Evolutionary conservation across 2,888 invertebrate species (phyloP).

Genomic region (Heliconius aoede): DNA sequence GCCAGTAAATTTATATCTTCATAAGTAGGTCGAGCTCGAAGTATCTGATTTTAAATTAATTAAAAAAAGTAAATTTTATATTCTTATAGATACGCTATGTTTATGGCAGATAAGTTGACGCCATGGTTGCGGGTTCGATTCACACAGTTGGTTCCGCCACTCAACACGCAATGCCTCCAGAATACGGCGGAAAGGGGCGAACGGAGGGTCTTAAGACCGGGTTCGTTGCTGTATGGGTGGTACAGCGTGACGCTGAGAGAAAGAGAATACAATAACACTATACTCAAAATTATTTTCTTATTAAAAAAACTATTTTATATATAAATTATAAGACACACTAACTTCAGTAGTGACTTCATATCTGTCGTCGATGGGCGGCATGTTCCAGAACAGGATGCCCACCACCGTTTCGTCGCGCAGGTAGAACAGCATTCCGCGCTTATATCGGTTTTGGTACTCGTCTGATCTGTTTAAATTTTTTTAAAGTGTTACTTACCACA

Average conservation of each 20-base stretch:
- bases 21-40: conserved; percentile 69
- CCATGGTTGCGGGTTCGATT: too few species aligned
- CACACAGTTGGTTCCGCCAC: too few species aligned
- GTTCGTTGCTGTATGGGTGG: too few species aligned
- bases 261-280: too few species aligned
- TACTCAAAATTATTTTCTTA: background rate
- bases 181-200: too few species aligned
- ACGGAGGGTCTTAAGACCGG: too few species aligned
- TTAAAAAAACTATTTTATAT: too few species aligned
- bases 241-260: too few species aligned
- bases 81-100: too few species aligned
- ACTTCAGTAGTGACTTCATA: conserved; percentile 70
- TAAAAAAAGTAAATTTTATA: background rate
- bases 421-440: conserved; percentile 73
- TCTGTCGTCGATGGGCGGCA: conserved; percentile 69
- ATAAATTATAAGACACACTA: conserved; percentile 2
- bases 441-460: conserved; percentile 67
- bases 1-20: conserved; percentile 69
- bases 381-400: conserved; percentile 75
- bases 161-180: too few species aligned
- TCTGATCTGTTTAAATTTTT: conserved; percentile 53
- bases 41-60: conserved; percentile 54
- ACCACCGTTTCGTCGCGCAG: conserved; percentile 71
- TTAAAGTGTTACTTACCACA: too few species aligned
- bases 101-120: too few species aligned